A percentile compares a stretch with the other conserved stretches of the same genome.
These are phyloP conservation scores for Chrysolina oricalcia DNA, from an alignment of 2,888 invertebrate species.

Conservation along the genomic window DNA sequence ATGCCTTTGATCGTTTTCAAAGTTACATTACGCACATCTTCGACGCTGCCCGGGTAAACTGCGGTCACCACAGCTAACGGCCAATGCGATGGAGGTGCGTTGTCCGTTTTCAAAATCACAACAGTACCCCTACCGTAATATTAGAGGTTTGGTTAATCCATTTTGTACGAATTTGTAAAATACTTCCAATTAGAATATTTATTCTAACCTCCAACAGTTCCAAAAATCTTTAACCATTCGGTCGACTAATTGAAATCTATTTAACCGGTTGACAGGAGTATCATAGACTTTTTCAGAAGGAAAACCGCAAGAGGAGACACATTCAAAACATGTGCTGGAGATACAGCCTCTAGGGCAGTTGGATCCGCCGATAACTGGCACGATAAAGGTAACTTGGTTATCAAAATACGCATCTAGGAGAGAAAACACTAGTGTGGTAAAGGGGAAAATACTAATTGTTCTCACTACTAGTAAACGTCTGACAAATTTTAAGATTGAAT, in stretches of 20 bases:
- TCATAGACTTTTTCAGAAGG: not conserved
- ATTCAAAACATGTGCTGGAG: too few species aligned
- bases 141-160: not conserved
- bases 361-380: too few species aligned
- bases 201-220: too few species aligned
- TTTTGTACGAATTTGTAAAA: not conserved
- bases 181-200: too few species aligned
- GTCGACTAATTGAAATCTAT: not conserved
- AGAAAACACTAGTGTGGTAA: too few species aligned
- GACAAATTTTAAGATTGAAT: too few species aligned
- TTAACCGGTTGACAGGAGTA: not conserved
- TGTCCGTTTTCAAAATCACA: not conserved
- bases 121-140: not conserved
- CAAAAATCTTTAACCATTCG: not conserved
- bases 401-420: too few species aligned
- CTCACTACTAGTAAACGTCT: too few species aligned
- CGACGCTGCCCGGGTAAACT: not conserved
- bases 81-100: not conserved
- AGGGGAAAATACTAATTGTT: too few species aligned
- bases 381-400: too few species aligned
- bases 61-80: not conserved
- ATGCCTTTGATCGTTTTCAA: not conserved
- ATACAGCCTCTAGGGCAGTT: too few species aligned
- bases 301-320: not conserved
- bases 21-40: not conserved